Percentiles rank a stretch among this genome's conserved stretches.
phyloP scores from a whole-genome alignment of 2,888 invertebrate genomes.

The Arenicola marina region DNA sequence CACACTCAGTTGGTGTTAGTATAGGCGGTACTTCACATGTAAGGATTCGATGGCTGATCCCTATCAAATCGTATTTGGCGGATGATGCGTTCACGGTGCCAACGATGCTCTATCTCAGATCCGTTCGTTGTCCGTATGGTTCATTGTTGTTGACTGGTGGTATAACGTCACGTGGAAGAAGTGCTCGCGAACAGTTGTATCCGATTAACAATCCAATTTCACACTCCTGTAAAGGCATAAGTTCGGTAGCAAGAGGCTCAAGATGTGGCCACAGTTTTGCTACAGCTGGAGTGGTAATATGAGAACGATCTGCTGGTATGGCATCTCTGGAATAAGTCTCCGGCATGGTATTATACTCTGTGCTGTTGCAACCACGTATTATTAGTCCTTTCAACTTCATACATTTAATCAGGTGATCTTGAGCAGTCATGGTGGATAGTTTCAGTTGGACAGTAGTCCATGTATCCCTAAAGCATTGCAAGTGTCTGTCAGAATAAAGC shows the following conservation, averaged over 20 bases:
- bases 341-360: conserved; percentile 22
- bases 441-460: conserved; percentile 14
- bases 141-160: no score
- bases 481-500: conserved; percentile 25
- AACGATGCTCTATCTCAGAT: no score
- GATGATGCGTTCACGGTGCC: no score
- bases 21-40: no score
- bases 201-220: conserved; percentile 34
- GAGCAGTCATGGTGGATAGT: conserved; percentile 30
- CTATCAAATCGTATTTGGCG: no score
- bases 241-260: no score
- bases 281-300: neutral
- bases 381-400: conserved; percentile 17
- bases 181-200: conserved; percentile 34
- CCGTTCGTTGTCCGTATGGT: no score
- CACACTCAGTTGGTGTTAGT: no score
- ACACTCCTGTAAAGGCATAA: conserved; percentile 20
- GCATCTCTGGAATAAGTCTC: conserved; percentile 22
- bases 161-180: conserved; percentile 26
- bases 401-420: conserved; percentile 6
- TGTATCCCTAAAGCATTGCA: conserved; percentile 10
- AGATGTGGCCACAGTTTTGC: no score
- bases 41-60: no score
- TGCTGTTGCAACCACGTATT: conserved; percentile 20
- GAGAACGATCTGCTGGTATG: conserved; percentile 27